Evolutionary conservation across 1,140 invertebrate species (phyloP).

Genomic region (Tenebrio molitor): DNA sequence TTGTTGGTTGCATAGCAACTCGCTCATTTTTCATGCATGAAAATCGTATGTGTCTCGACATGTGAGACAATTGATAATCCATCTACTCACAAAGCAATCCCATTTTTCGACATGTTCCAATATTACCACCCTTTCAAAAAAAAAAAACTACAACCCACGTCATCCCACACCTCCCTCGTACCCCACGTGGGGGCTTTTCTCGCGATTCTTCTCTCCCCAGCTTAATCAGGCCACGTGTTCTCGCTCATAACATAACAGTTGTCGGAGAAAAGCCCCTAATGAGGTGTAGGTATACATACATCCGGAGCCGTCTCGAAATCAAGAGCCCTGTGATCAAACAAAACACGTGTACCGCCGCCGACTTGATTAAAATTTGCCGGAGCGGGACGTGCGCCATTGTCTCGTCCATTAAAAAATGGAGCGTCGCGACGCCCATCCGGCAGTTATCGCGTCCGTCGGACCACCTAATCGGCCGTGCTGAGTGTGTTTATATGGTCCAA

Average conservation of each 20-base stretch:
- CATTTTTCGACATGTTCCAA: too few species aligned
- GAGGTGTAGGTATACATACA: not conserved
- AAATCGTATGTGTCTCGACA: too few species aligned
- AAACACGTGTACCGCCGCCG: not conserved
- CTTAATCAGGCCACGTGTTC: slow-evolving; percentile 1
- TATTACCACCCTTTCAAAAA: too few species aligned
- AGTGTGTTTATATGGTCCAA: not conserved
- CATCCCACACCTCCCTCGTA: too few species aligned
- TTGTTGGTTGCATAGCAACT: too few species aligned
- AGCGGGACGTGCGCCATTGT: not conserved
- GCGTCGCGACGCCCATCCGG: not conserved
- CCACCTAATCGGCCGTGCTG: not conserved
- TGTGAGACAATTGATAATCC: too few species aligned
- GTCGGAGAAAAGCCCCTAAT: not conserved
- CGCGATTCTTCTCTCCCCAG: too few species aligned
- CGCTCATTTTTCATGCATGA: too few species aligned
- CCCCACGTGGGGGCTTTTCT: too few species aligned
- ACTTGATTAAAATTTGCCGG: not conserved
- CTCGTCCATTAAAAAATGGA: not conserved
- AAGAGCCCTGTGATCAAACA: slow-evolving; percentile 2
- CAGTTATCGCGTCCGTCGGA: not conserved
- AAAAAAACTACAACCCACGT: too few species aligned
- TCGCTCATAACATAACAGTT: not conserved
- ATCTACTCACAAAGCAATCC: too few species aligned
- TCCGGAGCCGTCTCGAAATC: not conserved